Base-by-base conservation (phyloP, 2,797 vertebrate species). In the Oreochromis mossambicus region DNA sequence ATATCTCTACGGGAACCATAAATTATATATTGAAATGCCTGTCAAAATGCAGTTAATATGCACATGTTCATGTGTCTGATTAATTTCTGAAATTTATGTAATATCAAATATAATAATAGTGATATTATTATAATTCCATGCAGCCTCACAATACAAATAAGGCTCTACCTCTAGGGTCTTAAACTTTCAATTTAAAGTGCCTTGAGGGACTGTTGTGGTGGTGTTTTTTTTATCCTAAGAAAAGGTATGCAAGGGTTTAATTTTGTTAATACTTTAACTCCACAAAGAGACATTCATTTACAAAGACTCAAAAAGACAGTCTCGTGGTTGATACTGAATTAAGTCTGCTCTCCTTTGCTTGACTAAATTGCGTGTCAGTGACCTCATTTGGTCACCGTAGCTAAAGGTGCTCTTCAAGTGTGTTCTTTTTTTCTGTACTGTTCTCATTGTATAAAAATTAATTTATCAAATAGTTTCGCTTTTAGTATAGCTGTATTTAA, bases 151-250 rank as follows among this genome's bases (percentile, higher is more conserved):
- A 14, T 32, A 32, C 14, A 10, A 32, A 58, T 32, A 58, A 10
- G 8, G 55, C 26, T 58, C 26, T 58, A 32, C 8, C 0, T 0
- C 14, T 58, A 58, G 1, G 3, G 26, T 58, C 2, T 2, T 58
- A 58, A 58, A 17, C 2, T 29, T 58, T 58, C 5, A 3, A 17
- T 56, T 56, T 56, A 56, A 6, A 56, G 55, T 58, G 55, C 1
- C 15, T 32, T 17, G 55, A 32, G 0, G 0, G 26, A 32, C 26
- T 58, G 55, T 32, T 32, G 26, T 32, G 26, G 55, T 58, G 54
- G 1, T 0, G 1, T 0, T 6, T 15, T 19, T 66, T 70, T 70
- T 43, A 43, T 46, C 14, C n/a, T 24, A 21, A 68, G 19, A 66
- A 66, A 66, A 15, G 3, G 5, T 38, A 54, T 41, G 9, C 15